Conservation (phyloP, 2,113 vertebrate species). For the Pedionomus torquatus region DNA sequence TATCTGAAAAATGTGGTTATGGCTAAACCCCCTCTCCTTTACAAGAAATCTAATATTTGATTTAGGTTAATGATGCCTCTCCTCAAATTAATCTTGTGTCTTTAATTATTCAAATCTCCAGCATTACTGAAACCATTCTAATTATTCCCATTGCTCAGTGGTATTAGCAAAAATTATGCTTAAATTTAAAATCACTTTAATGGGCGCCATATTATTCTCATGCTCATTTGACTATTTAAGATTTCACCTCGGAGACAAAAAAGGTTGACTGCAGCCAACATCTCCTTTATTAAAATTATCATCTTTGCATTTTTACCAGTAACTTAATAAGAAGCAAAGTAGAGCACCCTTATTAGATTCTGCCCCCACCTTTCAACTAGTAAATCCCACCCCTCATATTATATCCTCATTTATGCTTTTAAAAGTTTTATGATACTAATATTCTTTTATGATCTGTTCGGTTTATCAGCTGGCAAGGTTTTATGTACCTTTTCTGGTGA, state of each 20-base stretch:
- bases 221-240: conserved; percentile 64
- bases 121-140: conserved; percentile 71
- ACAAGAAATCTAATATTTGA: conserved; percentile 73
- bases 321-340: conserved; percentile 31
- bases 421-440: conserved; percentile 69
- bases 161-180: conserved; percentile 75
- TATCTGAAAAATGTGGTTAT: conserved; percentile 46
- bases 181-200: conserved; percentile 77
- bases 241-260: conserved; percentile 69
- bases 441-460: conserved; percentile 73
- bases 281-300: conserved; percentile 67
- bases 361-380: conserved; percentile 35
- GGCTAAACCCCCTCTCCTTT: conserved; percentile 26
- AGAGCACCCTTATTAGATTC: conserved; percentile 44
- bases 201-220: conserved; percentile 57
- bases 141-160: conserved; percentile 74
- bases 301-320: conserved; percentile 58
- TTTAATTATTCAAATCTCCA: conserved; percentile 80
- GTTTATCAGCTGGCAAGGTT: conserved; percentile 69
- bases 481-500: conserved; percentile 56
- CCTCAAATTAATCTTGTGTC: conserved; percentile 73
- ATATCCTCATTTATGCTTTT: conserved; percentile 69
- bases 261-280: conserved; percentile 55
- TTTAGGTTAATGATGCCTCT: conserved; percentile 76
- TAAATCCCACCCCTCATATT: conserved; percentile 68